These are phyloP conservation scores for Diachrysia chrysitis DNA, from an alignment of 2,888 invertebrate genomes.

Conservation along the genomic window DNA sequence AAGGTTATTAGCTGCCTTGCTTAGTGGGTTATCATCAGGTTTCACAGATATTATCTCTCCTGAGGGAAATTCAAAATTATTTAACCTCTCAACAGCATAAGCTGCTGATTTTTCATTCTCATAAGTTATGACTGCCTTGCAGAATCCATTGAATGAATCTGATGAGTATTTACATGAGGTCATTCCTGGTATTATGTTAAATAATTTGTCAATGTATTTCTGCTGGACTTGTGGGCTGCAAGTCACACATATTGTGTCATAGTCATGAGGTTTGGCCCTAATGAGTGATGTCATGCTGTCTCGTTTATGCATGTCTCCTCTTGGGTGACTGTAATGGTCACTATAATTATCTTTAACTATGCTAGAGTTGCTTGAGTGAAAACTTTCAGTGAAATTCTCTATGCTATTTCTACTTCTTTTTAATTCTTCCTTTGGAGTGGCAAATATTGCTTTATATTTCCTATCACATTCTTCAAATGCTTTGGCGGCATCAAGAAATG, in stretches of 20 bases:
- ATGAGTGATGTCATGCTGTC: slow-evolving; percentile 62
- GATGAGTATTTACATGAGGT: slow-evolving; percentile 80
- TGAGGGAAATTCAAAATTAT: slow-evolving; percentile 97
- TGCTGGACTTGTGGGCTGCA: slow-evolving; percentile 93
- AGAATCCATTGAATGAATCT: slow-evolving; percentile 85
- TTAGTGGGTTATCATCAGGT: slow-evolving; percentile 87
- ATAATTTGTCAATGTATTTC: slow-evolving; percentile 94
- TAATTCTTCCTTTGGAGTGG: slow-evolving; percentile 92
- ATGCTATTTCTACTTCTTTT: slow-evolving; percentile 77
- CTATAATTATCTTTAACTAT: slow-evolving; percentile 58
- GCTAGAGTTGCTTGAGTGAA: slow-evolving; percentile 60
- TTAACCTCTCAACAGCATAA: slow-evolving; percentile 94
- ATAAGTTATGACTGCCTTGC: slow-evolving; percentile 78
- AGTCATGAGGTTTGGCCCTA: slow-evolving; percentile 78
- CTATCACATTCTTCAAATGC: slow-evolving; percentile 96
- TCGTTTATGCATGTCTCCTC: slow-evolving; percentile 54
- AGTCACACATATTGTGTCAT: slow-evolving; percentile 91
- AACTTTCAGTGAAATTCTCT: slow-evolving; percentile 62
- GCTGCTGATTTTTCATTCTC: slow-evolving; percentile 76
- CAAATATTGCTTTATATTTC: slow-evolving; percentile 96
- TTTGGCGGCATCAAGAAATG: slow-evolving; percentile 95
- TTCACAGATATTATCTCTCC: slow-evolving; percentile 94
- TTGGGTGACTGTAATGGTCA: slow-evolving; percentile 49
- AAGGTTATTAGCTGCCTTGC: slow-evolving; percentile 78
- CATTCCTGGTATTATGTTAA: slow-evolving; percentile 94